phyloP scores from a whole-genome alignment of 2,113 vertebrate genomes.

The Coreoperca whiteheadi region DNA sequence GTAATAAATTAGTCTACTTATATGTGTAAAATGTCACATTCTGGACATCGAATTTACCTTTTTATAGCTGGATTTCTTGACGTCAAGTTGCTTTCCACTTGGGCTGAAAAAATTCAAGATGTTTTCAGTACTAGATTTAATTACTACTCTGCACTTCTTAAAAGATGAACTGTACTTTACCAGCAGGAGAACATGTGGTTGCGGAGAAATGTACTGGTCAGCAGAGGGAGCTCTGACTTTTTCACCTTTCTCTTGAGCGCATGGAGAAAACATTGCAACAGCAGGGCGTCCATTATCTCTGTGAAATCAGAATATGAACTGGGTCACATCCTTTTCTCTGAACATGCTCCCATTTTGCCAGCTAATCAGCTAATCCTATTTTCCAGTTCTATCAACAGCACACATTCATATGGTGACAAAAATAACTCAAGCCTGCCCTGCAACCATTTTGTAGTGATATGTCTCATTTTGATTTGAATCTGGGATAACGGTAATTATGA shows the following conservation, averaged over 20 bases:
- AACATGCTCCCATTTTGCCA: conserved; percentile 20
- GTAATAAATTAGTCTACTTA: not conserved
- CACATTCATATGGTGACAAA: not conserved
- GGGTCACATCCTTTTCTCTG: conserved; percentile 34
- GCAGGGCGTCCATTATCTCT: conserved; percentile 94
- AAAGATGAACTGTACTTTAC: conserved; percentile 77
- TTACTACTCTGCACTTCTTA: not conserved
- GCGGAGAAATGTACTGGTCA: conserved; percentile 93
- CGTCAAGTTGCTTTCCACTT: conserved; percentile 91
- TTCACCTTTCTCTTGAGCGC: conserved; percentile 94
- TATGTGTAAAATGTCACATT: not conserved
- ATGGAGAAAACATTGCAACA: conserved; percentile 92
- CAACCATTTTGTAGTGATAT: not conserved
- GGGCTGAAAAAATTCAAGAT: conserved; percentile 84
- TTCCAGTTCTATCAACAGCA: not conserved
- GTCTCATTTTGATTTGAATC: not conserved
- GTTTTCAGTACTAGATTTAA: not conserved
- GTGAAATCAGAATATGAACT: conserved; percentile 58
- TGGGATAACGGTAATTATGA: not conserved
- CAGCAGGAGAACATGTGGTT: conserved; percentile 96
- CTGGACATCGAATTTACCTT: conserved; percentile 86
- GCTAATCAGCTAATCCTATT: conserved; percentile 4
- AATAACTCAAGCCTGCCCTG: not conserved
- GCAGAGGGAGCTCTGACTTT: conserved; percentile 95
- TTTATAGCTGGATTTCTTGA: conserved; percentile 98